A percentile compares a stretch with the other conserved stretches of the same genome.
phyloP scores from a whole-genome alignment of 1,140 invertebrate genomes.

The Hylaeus anthracinus region DNA sequence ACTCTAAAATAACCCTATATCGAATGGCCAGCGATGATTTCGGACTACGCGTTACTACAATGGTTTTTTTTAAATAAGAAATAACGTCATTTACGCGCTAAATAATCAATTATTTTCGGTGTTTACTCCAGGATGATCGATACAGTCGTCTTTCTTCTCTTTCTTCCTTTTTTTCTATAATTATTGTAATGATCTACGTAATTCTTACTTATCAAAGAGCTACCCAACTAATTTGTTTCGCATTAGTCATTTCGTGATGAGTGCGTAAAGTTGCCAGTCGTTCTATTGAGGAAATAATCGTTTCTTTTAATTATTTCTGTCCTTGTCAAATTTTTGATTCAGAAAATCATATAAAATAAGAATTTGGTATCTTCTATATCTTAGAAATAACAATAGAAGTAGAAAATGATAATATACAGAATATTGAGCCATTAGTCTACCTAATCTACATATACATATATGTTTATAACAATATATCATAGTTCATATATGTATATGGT shows the following conservation, averaged over 20 bases:
- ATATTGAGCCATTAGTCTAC: no score
- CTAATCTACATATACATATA: no score
- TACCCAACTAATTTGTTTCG: conserved; percentile 32
- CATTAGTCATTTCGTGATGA: background rate
- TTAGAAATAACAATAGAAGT: no score
- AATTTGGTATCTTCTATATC: no score
- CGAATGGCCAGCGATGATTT: conserved; percentile 48
- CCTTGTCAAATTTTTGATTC: no score
- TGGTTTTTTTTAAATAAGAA: conserved; percentile 46
- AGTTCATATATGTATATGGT: no score
- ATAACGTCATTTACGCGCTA: conserved; percentile 53
- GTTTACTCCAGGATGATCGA: conserved; percentile 41
- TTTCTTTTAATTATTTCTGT: no score
- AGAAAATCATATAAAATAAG: no score
- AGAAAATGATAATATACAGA: no score
- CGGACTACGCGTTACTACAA: conserved; percentile 46
- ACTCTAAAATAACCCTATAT: conserved; percentile 67
- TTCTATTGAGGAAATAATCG: no score
- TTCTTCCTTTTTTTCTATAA: conserved; percentile 37
- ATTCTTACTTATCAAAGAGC: conserved; percentile 22
- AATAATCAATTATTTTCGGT: conserved; percentile 51
- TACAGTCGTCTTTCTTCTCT: conserved; percentile 44
- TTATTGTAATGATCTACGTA: conserved; percentile 23
- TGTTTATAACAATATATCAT: no score
- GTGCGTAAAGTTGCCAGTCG: no score